Conservation (phyloP, 2,888 invertebrate genomes). For the Glomeris marginata region DNA sequence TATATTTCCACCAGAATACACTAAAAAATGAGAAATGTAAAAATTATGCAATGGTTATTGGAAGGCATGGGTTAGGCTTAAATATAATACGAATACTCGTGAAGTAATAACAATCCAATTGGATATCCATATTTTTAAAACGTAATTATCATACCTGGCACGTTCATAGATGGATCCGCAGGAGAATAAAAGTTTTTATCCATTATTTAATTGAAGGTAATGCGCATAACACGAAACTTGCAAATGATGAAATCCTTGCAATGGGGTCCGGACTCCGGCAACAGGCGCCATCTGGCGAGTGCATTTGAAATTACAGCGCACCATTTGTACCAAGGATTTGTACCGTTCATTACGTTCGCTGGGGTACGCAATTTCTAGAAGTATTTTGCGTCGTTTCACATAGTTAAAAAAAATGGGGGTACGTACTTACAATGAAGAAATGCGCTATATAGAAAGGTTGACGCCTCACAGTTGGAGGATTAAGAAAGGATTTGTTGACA, state of each 20-base stretch:
- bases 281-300: no score
- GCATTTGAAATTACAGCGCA: no score
- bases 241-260: no score
- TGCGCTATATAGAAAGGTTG: slow-evolving; percentile 79
- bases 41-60: background rate
- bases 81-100: background rate
- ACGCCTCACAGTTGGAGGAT: slow-evolving; percentile 76
- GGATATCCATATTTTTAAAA: background rate
- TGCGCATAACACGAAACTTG: no score
- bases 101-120: background rate
- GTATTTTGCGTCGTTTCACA: no score
- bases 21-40: slow-evolving; percentile 22
- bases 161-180: slow-evolving; percentile 23
- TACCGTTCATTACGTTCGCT: no score
- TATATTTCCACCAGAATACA: slow-evolving; percentile 29
- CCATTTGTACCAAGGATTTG: no score
- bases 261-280: no score
- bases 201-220: no score
- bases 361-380: no score
- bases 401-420: no score
- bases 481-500: slow-evolving; percentile 96
- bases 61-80: background rate
- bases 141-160: slow-evolving; percentile 19
- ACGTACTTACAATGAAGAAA: slow-evolving; percentile 77
- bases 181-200: slow-evolving; percentile 17